Conservation (phyloP, 2,113 vertebrate species). For the Ceyx melanurus region DNA sequence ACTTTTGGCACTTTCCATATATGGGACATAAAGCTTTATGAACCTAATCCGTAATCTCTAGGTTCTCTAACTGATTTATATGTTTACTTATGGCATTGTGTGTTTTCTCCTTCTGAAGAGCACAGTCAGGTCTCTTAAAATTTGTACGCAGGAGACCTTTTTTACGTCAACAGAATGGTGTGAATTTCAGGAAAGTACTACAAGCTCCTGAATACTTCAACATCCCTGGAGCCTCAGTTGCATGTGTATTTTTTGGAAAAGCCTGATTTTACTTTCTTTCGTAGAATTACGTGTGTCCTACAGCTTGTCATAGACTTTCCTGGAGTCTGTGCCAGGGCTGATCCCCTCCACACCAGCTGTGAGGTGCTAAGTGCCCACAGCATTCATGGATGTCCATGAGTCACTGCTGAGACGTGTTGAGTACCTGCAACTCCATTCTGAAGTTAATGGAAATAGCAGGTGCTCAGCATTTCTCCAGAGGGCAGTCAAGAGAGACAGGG, state of each 20-base stretch:
- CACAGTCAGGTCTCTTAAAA: slow-evolving; percentile 43
- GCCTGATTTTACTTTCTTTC: not conserved
- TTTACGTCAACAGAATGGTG: not conserved
- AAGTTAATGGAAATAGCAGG: slow-evolving; percentile 9
- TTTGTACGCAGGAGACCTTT: not conserved
- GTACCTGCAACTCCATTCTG: not conserved
- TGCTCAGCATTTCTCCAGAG: not conserved
- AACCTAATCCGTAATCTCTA: slow-evolving; percentile 19
- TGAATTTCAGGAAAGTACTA: slow-evolving; percentile 38
- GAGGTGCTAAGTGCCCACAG: not conserved
- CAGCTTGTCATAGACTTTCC: not conserved
- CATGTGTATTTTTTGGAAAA: slow-evolving; percentile 16
- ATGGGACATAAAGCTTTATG: slow-evolving; percentile 44
- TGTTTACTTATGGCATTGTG: slow-evolving; percentile 56
- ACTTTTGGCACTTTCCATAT: slow-evolving; percentile 16
- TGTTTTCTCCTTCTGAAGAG: slow-evolving; percentile 54
- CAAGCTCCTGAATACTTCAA: slow-evolving; percentile 1
- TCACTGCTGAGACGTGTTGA: not conserved
- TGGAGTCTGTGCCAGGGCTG: not conserved
- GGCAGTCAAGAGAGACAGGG: fast-evolving
- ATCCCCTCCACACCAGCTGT: not conserved
- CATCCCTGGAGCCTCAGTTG: not conserved
- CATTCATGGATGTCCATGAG: not conserved
- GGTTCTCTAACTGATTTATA: slow-evolving; percentile 40
- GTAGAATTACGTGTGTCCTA: not conserved